Evolutionary conservation across 2,113 vertebrate species (phyloP), one percentile per base, ranked within the genome.

Genomic region (Lamprotornis superbus): DNA sequence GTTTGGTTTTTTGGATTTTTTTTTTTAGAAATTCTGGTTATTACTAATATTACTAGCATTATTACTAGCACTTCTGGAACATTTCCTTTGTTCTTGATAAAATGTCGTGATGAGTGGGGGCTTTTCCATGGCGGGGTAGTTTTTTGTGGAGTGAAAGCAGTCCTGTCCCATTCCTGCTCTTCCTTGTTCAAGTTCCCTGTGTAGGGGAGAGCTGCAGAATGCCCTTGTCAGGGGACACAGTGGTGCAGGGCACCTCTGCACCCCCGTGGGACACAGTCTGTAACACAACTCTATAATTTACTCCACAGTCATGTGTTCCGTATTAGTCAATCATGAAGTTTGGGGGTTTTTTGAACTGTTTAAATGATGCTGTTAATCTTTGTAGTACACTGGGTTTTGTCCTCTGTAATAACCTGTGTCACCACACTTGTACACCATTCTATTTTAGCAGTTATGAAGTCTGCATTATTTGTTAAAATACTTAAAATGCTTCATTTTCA

Each of bases 271-370:
- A 69, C 19, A 2, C 39, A 21, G 3, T 18, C 2, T 55, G n/a
- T 30, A 21, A 13, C 63, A 49, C 69, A 69, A n/a, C 44, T 82
- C 65, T 78, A 0, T 64, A 47, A 75, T 82, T 84, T 68, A 71
- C 69, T 91, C 46, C 44, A 8, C 84, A 73, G 74, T 94, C 90
- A 87, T 59, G 47, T 75, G 64, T 91, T 95, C 78, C 3, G 0
- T 52, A 23, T 91, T 87, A 87, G 82, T 96, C 87, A 96, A 40
- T 52, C 47, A 9, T 18, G 42, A 80, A 76, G 27, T 76, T 50
- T 71, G 53, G 61, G 44, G 11, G 0, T 3, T 53, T 83, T 90
- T 77, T 68, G 86, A 15, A 74, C 68, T 31, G 13, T 76, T 76
- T 50, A 61, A 80, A 55, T 0, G 2, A 31, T 83, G 39, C 39